phyloP scores from a whole-genome alignment of 2,113 vertebrate genomes.

The Arizona elegans region DNA sequence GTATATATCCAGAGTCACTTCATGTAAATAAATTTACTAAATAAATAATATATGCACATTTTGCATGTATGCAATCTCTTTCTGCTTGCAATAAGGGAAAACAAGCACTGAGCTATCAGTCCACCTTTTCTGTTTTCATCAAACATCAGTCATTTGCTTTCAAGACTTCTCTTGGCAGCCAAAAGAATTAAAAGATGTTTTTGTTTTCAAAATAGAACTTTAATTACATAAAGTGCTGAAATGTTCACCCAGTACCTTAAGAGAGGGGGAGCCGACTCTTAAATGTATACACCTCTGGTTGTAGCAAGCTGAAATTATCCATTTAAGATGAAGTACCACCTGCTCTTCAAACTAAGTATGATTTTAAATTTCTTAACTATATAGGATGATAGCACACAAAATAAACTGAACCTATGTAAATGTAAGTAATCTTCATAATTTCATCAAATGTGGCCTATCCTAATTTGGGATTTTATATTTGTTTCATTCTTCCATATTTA shows the following conservation, averaged over 20 bases:
- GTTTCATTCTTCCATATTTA: neutral
- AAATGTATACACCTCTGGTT: neutral
- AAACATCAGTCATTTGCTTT: neutral
- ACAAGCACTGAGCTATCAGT: neutral
- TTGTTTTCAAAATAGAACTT: neutral
- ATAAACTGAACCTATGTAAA: neutral
- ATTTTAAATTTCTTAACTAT: neutral
- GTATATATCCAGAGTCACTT: neutral
- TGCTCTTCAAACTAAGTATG: neutral
- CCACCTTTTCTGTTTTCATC: neutral
- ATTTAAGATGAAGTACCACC: neutral
- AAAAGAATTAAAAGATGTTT: neutral
- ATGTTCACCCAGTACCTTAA: neutral
- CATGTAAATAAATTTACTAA: neutral
- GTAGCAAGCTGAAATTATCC: neutral
- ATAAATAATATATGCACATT: neutral
- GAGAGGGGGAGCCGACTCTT: neutral
- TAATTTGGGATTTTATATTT: neutral
- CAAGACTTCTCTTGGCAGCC: neutral
- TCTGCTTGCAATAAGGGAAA: neutral
- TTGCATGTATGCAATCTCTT: neutral
- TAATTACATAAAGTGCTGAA: neutral
- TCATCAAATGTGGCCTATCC: neutral
- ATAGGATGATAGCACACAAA: neutral
- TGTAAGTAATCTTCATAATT: constrained; percentile 4